These are phyloP conservation scores for Pantherophis vulpinus DNA, from an alignment of 2,797 vertebrate species.

Conservation along the genomic window DNA sequence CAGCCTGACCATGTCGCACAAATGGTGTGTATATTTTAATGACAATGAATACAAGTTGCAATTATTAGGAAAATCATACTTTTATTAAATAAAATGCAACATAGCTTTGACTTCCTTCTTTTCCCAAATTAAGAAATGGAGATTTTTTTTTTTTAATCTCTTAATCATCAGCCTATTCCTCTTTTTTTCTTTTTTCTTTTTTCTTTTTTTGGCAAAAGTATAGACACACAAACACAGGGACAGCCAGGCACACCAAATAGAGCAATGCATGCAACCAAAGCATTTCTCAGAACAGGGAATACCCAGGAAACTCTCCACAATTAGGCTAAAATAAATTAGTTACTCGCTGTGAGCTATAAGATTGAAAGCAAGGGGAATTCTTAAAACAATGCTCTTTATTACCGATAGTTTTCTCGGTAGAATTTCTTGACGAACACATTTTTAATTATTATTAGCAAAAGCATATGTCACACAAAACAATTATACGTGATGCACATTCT, in stretches of 20 bases:
- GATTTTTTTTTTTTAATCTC: not conserved
- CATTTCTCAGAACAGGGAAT: not conserved
- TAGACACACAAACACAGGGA: not conserved
- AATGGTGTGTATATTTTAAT: not conserved
- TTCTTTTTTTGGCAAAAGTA: not conserved
- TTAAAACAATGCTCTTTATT: slow-evolving; percentile 9
- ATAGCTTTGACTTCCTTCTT: not conserved
- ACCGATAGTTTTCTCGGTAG: not conserved
- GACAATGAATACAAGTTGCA: not conserved
- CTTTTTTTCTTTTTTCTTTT: not conserved
- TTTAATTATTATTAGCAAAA: not conserved
- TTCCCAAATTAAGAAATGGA: not conserved
- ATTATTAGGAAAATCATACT: not conserved
- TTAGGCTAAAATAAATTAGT: not conserved
- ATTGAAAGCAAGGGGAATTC: not conserved
- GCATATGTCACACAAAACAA: not conserved
- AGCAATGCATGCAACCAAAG: not conserved
- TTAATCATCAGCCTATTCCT: not conserved
- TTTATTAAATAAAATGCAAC: not conserved
- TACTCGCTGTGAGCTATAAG: not conserved
- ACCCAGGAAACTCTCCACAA: not conserved
- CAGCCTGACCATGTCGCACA: not conserved
- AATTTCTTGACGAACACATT: not conserved
- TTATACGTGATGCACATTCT: not conserved
- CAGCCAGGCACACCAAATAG: not conserved